Evolutionary conservation across 2,797 vertebrate species (phyloP).

Genomic region (Halcyon badia): DNA sequence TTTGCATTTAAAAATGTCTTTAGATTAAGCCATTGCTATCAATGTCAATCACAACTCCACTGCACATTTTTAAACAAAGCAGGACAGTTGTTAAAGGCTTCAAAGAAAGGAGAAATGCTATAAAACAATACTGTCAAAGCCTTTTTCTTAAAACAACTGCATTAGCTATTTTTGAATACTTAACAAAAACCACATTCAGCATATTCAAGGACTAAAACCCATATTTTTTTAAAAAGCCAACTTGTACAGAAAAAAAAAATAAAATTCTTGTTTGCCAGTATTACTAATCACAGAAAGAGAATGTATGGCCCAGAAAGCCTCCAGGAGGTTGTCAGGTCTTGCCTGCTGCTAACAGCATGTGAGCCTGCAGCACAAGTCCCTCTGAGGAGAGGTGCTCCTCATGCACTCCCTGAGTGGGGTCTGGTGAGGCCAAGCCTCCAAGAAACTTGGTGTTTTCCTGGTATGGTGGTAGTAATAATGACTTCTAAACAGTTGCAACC

Average conservation of each 20-base stretch:
- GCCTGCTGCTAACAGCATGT: neutral
- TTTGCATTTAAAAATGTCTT: neutral
- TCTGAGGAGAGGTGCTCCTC: neutral
- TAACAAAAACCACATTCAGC: neutral
- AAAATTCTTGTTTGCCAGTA: neutral
- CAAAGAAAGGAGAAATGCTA: neutral
- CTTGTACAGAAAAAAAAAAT: neutral
- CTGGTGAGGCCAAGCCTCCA: neutral
- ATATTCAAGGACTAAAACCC: neutral
- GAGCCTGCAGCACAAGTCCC: no score
- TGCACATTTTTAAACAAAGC: neutral
- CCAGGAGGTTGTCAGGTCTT: neutral
- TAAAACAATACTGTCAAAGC: neutral
- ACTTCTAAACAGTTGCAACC: neutral
- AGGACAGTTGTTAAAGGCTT: neutral
- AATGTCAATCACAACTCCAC: neutral
- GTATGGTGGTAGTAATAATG: neutral
- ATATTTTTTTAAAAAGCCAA: neutral
- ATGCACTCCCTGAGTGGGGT: fast-evolving
- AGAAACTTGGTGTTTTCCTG: neutral
- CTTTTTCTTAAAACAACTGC: neutral
- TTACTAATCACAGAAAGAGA: neutral
- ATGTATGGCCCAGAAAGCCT: neutral
- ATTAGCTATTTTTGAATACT: neutral
- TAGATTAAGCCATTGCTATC: neutral